A percentile compares a stretch with the other conserved stretches of the same genome.
Evolutionary conservation across 2,113 vertebrate genomes (phyloP).

Genomic region (Paralichthys olivaceus): DNA sequence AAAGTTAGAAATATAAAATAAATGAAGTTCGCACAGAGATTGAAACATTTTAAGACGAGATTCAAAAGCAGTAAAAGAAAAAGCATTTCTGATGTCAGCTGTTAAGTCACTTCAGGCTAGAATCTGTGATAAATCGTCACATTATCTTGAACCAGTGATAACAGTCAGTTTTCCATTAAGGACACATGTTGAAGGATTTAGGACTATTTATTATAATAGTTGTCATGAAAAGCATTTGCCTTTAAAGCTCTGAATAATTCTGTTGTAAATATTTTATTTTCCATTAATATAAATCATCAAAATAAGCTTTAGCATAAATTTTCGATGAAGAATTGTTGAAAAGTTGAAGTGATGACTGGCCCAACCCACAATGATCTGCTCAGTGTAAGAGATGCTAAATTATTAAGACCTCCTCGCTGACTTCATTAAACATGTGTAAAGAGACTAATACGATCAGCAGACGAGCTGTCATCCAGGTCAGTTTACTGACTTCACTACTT

Average conservation of each 20-base stretch:
- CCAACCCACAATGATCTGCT: background rate
- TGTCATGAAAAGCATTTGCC: background rate
- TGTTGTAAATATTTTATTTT: background rate
- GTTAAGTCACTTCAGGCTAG: too few relatives aligned
- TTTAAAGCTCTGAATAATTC: background rate
- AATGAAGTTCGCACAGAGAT: too few relatives aligned
- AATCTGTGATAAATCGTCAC: too few relatives aligned
- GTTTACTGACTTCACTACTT: slow-evolving; percentile 9
- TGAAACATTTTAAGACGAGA: too few relatives aligned
- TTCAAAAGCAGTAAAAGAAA: too few relatives aligned
- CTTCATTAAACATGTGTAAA: slow-evolving; percentile 11
- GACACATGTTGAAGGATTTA: background rate
- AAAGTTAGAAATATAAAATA: too few relatives aligned
- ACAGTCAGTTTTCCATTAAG: background rate
- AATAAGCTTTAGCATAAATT: background rate
- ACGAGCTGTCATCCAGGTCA: slow-evolving; percentile 14
- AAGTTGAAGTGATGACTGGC: background rate
- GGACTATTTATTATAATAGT: background rate
- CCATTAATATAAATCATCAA: background rate
- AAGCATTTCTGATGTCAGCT: too few relatives aligned
- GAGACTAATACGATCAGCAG: slow-evolving; percentile 1
- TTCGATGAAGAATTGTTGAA: background rate
- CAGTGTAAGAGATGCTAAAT: background rate
- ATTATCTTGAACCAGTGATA: too few relatives aligned
- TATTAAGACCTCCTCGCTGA: slow-evolving; percentile 2